Evolutionary conservation across 2,113 vertebrate genomes (phyloP), one percentile per base, ranked within the genome.

Genomic region (Atractosteus spatula): DNA sequence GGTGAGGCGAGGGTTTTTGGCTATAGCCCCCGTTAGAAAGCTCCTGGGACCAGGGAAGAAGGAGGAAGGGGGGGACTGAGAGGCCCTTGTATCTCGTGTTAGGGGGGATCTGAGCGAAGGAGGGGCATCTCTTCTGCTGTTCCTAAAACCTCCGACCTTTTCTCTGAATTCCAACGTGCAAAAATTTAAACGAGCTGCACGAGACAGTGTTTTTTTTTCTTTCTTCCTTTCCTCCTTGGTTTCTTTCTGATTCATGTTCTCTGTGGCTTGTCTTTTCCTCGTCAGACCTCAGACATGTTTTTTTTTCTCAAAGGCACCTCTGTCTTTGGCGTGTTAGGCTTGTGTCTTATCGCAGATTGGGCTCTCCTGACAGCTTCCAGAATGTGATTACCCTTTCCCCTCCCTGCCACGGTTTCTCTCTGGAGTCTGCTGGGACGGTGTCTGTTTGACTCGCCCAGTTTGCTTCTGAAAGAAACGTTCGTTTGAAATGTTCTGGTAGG

Each of bases 131-230:
- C 44, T 29, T 29, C 47, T 7, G 47, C 47, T 65, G 59, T 73
- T 55, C 66, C 56, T 42, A 11, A 62, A 62, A 68, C 43, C 54
- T 65, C 73, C 70, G 61, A 74, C 68, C 68, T 69, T 70, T 59
- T 74, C 70, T 74, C 72, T 55, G 59, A 74, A 17, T 62, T 13
- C 13, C 17, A 14, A 62, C 66, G 51, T 56, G 12, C 42, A 14
- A 41, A 68, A 68, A 68, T 43, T 45, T 66, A 72, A 7, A 3
- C 43, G 42, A n/a, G 43, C 42, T 43, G n/a, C 66, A 42, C 43
- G 10, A n/a, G 45, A 45, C 10, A 6, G 8, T 12, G 11, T 45
- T 13, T 17, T n/a, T 69, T 61, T 13, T 10, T 65, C 42, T 17
- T 41, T 41, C 29, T 47, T 16, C 62, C 8, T 62, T n/a, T 41